Conservation (phyloP, 2,113 vertebrate genomes). For the Saimiri boliviensis region DNA sequence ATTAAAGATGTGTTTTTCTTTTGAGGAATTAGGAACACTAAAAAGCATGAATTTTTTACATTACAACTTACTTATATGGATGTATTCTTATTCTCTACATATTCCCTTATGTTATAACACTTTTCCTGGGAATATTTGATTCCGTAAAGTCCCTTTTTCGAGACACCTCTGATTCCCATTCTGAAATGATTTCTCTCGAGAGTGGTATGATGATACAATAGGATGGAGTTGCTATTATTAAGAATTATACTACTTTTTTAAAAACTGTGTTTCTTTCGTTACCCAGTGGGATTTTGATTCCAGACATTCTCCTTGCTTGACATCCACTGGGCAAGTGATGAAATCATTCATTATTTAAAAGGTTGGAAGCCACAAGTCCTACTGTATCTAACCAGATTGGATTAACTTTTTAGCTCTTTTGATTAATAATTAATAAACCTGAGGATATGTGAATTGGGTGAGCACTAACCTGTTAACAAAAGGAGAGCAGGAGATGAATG, state of each 20-base stretch:
- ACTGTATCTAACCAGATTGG: slow-evolving; percentile 87
- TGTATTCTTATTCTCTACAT: too few relatives aligned
- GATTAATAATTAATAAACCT: slow-evolving; percentile 87
- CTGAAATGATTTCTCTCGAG: slow-evolving; percentile 71
- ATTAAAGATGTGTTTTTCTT: neutral
- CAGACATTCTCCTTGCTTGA: slow-evolving; percentile 81
- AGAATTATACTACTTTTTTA: slow-evolving; percentile 73
- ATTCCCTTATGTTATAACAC: neutral
- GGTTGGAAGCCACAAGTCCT: slow-evolving; percentile 85
- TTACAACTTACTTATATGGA: fast-evolving
- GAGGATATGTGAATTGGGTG: slow-evolving; percentile 82
- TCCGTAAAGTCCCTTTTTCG: slow-evolving; percentile 57
- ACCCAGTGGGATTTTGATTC: slow-evolving; percentile 83
- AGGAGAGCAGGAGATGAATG: slow-evolving; percentile 78
- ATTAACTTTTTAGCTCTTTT: slow-evolving; percentile 89
- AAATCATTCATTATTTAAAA: slow-evolving; percentile 88
- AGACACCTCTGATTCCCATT: slow-evolving; percentile 72
- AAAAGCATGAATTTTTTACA: neutral
- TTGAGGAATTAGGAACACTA: neutral
- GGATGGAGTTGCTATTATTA: slow-evolving; percentile 81
- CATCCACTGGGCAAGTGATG: slow-evolving; percentile 85
- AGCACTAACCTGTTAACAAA: slow-evolving; percentile 84
- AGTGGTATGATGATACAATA: slow-evolving; percentile 72
- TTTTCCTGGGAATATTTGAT: slow-evolving; percentile 66
- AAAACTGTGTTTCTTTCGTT: slow-evolving; percentile 70